A percentile compares a stretch with the other conserved stretches of the same genome.
These are phyloP conservation scores for Xestobium rufovillosum DNA, from an alignment of 2,888 invertebrate genomes.

Conservation along the genomic window DNA sequence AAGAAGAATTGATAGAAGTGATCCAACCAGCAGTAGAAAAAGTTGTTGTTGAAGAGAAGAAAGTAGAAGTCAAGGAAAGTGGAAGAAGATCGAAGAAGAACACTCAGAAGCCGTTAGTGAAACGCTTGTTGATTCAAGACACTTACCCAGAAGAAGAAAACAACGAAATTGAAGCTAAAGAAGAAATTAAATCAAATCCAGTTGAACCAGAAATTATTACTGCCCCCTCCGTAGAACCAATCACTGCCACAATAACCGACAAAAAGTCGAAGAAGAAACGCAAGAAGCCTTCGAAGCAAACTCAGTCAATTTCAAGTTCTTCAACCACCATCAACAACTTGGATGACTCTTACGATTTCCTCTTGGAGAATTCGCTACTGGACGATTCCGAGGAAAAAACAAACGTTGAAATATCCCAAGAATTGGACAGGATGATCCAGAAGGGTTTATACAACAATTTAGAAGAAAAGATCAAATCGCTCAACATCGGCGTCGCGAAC, in stretches of 20 bases:
- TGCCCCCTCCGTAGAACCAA: conserved; percentile 2
- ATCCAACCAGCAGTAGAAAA: background rate
- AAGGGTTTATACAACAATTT: conserved; percentile 39
- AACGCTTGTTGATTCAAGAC: conserved; percentile 37
- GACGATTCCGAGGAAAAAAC: conserved; percentile 33
- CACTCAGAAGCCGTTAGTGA: conserved; percentile 26
- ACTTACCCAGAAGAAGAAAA: conserved; percentile 22
- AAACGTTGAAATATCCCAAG: conserved; percentile 39
- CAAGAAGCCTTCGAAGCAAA: conserved; percentile 28
- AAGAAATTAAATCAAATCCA: conserved; percentile 2
- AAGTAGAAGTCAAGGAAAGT: background rate
- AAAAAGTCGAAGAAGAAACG: conserved; percentile 30
- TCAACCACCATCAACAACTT: conserved; percentile 24
- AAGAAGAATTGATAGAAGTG: conserved; percentile 11
- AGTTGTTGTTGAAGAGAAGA: conserved; percentile 2
- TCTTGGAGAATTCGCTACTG: conserved; percentile 28
- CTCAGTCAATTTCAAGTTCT: conserved; percentile 21
- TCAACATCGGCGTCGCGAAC: conserved; percentile 30
- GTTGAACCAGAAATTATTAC: too few relatives aligned
- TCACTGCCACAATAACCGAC: conserved; percentile 14
- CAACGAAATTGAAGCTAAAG: conserved; percentile 14
- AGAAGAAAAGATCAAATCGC: conserved; percentile 38
- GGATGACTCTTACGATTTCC: conserved; percentile 35
- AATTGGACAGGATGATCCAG: conserved; percentile 41
- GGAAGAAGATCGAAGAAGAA: conserved; percentile 29